Base-by-base conservation (phyloP, 2,888 invertebrate genomes). In the Oscheius sp. region DNA sequence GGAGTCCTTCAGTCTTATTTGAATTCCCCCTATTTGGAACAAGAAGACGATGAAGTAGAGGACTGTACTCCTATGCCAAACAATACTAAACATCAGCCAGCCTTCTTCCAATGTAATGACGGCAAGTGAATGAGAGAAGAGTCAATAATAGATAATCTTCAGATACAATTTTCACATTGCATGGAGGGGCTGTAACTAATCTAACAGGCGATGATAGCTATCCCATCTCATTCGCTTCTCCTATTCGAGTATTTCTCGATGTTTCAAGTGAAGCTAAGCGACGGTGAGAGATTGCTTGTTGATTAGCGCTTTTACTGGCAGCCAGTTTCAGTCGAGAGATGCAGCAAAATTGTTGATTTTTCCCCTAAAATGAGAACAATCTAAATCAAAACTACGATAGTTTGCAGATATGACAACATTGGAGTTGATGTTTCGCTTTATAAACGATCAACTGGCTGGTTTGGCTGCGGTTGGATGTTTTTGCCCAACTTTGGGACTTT, bases 391-490 rank as follows among this genome's bases (percentile, higher is more conserved):
- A n/a, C n/a, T n/a, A n/a, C n/a, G n/a, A n/a, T n/a, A n/a, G n/a
- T n/a, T n/a, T 77, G 50, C 53, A 82, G 83, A 67, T 82, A 71
- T 46, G 84, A 84, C 69, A 81, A 84, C 39, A 69, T 84, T 42
- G 71, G 76, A 3, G 82, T 84, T 2, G 83, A 84, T 68, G 80
- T 83, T 5, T 72, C 78, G 25, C 68, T 84, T 10, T 84, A 82
- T 72, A 81, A 81, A 31, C 69, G 82, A 15, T 78, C 79, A 12
- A 78, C 76, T 25, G 82, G 84, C 2, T 84, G 84, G 84, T 73
- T 84, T 29, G 84, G 84, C 10, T 84, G 84, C 53, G 84, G 84
- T 23, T 84, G 84, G 84, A 69, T 83, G 65, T 80, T 78, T 63
- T 63, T 84, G 23, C 84, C 84, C 10, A 82, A 78, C 50, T 84